Conservation (phyloP, 2,888 invertebrate genomes). For the Eubasilissa splendida region DNA sequence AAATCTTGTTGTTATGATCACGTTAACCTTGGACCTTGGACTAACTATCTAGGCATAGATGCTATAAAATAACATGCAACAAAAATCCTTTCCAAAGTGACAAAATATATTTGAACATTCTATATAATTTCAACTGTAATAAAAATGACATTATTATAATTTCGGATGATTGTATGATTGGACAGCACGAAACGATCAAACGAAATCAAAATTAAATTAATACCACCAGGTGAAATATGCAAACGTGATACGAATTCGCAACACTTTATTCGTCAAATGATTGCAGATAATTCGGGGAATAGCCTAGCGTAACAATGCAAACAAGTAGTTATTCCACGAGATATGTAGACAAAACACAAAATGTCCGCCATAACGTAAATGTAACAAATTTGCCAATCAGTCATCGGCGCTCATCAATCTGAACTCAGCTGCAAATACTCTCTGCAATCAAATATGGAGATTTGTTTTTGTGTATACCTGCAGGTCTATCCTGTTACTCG, state of each 20-base stretch:
- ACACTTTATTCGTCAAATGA: slow-evolving; percentile 18
- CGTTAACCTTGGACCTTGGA: no score
- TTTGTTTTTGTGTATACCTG: slow-evolving; percentile 35
- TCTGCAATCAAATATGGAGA: slow-evolving; percentile 51
- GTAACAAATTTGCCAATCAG: slow-evolving; percentile 49
- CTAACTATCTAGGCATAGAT: no score
- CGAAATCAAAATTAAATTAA: slow-evolving; percentile 8
- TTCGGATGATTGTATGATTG: no score
- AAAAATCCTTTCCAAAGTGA: no score
- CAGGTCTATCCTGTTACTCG: slow-evolving; percentile 14
- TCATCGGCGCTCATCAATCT: slow-evolving; percentile 41
- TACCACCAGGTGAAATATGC: slow-evolving; percentile 3
- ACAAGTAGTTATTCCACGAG: slow-evolving; percentile 14
- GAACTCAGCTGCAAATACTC: slow-evolving; percentile 32
- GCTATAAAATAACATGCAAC: no score
- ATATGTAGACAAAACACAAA: slow-evolving; percentile 25
- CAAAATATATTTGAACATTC: no score
- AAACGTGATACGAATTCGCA: slow-evolving; percentile 11
- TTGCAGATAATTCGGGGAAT: slow-evolving; percentile 27
- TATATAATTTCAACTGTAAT: no score
- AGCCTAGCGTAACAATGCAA: slow-evolving; percentile 12
- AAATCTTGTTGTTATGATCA: no score
- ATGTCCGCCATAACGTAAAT: slow-evolving; percentile 31
- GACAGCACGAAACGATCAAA: not conserved
- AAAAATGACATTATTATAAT: no score